These are phyloP conservation scores for Columba janthina DNA, from an alignment of 2,113 vertebrate species.

Conservation along the genomic window DNA sequence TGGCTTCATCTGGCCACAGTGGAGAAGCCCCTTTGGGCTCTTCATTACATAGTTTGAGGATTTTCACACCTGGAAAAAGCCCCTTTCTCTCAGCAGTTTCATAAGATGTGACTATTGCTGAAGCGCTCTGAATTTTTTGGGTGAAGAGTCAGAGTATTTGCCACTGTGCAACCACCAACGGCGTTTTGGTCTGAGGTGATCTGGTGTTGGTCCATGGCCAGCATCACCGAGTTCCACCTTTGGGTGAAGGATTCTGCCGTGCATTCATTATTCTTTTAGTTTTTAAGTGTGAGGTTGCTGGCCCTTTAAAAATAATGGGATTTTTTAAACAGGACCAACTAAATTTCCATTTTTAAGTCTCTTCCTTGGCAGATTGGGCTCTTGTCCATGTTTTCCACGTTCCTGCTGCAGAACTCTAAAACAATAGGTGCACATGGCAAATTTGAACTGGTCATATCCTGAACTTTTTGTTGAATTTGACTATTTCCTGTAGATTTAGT, in stretches of 20 bases:
- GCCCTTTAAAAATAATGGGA: fast-evolving
- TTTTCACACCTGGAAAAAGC: not conserved
- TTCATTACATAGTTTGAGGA: not conserved
- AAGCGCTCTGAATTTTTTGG: not conserved
- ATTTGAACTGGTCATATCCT: not conserved
- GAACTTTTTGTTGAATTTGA: not conserved
- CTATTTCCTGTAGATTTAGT: not conserved
- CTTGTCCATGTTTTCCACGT: not conserved
- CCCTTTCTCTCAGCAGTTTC: not conserved
- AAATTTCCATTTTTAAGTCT: not conserved
- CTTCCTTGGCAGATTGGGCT: not conserved
- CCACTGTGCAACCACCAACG: fast-evolving
- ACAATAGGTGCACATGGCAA: not conserved
- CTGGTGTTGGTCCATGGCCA: not conserved
- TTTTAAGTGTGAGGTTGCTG: not conserved
- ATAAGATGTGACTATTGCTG: not conserved
- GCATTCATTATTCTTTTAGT: not conserved
- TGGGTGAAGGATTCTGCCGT: not conserved
- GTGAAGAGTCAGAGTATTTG: not conserved
- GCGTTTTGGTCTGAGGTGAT: not conserved
- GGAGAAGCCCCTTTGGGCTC: not conserved
- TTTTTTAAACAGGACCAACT: not conserved
- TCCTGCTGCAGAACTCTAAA: not conserved
- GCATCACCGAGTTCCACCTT: not conserved
- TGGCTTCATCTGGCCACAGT: not conserved